Conservation (phyloP, 2,888 invertebrate genomes). For the Imbricaverruca yamaguchii region DNA sequence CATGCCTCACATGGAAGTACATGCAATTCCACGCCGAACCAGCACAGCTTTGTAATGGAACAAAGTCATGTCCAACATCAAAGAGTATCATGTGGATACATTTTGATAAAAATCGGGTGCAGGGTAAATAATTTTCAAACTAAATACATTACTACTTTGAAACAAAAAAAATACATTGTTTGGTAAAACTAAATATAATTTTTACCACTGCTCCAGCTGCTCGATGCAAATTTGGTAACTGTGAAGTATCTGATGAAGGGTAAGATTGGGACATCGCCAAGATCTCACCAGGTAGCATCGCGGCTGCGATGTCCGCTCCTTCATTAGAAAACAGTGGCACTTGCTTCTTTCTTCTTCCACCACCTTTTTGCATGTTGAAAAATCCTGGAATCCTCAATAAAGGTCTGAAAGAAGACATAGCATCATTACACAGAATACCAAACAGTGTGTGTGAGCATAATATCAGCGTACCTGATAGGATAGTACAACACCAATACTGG, state of each 20-base stretch:
- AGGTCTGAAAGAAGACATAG: too few species aligned
- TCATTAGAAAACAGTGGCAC: background rate
- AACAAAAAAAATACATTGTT: background rate
- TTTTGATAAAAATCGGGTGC: too few species aligned
- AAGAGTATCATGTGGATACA: too few species aligned
- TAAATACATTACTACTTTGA: background rate
- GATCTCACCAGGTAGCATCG: background rate
- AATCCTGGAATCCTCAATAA: slow-evolving; percentile 37
- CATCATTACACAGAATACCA: too few species aligned
- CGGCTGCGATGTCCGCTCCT: background rate
- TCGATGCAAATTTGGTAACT: background rate
- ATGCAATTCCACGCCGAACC: too few species aligned
- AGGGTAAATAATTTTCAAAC: too few species aligned
- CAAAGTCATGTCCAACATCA: too few species aligned
- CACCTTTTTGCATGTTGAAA: background rate
- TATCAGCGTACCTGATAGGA: too few species aligned
- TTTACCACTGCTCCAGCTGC: background rate
- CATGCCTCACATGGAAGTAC: too few species aligned
- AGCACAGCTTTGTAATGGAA: too few species aligned
- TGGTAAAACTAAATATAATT: background rate
- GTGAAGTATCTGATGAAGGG: background rate
- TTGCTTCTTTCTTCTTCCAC: background rate
- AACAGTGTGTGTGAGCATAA: too few species aligned
- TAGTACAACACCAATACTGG: too few species aligned
- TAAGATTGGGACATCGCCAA: background rate